phyloP scores from a whole-genome alignment of 37 sponge, comb jelly and placozoan genomes.

The Hexactinellida sp. region DNA sequence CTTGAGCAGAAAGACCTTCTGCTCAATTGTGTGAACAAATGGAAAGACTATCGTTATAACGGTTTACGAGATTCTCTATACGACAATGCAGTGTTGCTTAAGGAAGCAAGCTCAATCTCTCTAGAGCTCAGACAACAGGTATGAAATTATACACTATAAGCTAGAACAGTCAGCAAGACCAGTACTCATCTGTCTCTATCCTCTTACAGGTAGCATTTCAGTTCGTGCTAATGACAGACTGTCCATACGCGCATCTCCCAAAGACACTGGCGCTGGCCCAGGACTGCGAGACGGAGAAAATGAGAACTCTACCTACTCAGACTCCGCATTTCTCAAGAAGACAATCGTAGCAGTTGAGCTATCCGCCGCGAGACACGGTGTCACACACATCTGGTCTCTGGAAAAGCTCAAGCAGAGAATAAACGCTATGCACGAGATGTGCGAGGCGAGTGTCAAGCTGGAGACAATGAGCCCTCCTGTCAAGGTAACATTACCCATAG shows the following conservation, averaged over 20 bases:
- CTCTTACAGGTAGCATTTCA: slow-evolving; percentile 57
- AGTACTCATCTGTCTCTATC: too few relatives aligned
- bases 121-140: slow-evolving; percentile 56
- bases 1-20: neutral
- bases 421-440: too few relatives aligned
- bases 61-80: neutral
- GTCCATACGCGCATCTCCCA: slow-evolving; percentile 46
- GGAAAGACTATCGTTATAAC: too few relatives aligned
- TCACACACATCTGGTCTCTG: too few relatives aligned
- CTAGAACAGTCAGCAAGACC: too few relatives aligned
- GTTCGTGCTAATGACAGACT: slow-evolving; percentile 57
- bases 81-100: slow-evolving; percentile 40
- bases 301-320: neutral
- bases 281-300: neutral
- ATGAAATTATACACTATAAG: too few relatives aligned
- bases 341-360: slow-evolving; percentile 64
- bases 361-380: slow-evolving; percentile 48
- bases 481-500: too few relatives aligned
- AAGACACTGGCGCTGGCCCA: slow-evolving; percentile 32
- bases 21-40: neutral
- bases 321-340: neutral
- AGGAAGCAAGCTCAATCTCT: slow-evolving; percentile 89
- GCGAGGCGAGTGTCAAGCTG: slow-evolving; percentile 16
- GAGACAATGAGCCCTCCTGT: neutral
- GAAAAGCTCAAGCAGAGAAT: too few relatives aligned